Percentiles rank a stretch among this genome's conserved stretches.
Conservation (phyloP, 2,113 vertebrate genomes). For the Tretioscincus oriximinensis region DNA sequence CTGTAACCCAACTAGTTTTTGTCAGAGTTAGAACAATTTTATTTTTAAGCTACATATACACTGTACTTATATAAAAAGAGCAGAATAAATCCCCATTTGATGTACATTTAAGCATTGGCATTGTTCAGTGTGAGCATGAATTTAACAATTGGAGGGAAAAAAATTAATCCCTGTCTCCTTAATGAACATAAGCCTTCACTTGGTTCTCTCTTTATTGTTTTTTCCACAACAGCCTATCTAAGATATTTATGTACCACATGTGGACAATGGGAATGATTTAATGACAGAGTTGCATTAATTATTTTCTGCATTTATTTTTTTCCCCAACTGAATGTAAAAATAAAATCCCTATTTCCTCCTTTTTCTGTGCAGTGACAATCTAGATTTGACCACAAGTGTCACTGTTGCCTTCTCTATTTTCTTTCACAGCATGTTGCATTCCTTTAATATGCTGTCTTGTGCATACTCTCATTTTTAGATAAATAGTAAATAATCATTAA, state of each 20-base stretch:
- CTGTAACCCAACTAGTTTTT: not conserved
- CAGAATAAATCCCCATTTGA: not conserved
- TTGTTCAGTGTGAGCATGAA: not conserved
- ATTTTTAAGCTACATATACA: not conserved
- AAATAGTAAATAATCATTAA: not conserved
- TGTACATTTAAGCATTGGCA: not conserved
- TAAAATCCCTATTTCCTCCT: not conserved
- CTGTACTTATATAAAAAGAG: not conserved
- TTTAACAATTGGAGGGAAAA: not conserved
- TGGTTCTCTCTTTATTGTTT: not conserved
- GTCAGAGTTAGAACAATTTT: not conserved
- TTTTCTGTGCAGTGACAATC: slow-evolving; percentile 41
- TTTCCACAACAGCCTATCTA: not conserved
- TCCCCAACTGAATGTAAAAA: slow-evolving; percentile 24
- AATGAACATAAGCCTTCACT: not conserved
- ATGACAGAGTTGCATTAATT: not conserved
- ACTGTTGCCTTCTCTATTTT: slow-evolving; percentile 62
- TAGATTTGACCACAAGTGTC: slow-evolving; percentile 71
- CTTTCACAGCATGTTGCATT: slow-evolving; percentile 11
- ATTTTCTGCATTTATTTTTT: not conserved
- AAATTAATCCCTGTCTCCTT: not conserved
- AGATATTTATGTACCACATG: not conserved
- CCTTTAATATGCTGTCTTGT: not conserved
- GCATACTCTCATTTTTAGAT: not conserved
- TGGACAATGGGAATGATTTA: not conserved